Conservation (phyloP, 2,888 invertebrate genomes). For the Sarcophaga carnaria region DNA sequence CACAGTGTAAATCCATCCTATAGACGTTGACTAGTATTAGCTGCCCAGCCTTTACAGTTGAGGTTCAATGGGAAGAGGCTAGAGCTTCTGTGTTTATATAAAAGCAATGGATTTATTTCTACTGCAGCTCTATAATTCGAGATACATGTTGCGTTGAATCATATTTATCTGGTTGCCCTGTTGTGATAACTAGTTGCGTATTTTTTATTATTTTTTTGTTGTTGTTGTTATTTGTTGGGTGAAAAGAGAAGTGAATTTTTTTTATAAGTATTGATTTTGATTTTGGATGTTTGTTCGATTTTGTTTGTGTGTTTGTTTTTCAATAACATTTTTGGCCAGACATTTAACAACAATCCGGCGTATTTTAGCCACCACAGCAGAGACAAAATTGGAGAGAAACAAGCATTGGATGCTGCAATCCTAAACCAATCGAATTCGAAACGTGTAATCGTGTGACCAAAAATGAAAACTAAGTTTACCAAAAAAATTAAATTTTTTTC, state of each 20-base stretch:
- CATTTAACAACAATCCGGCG: conserved; percentile 47
- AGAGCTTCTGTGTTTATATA: too few species aligned
- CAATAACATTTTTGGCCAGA: conserved; percentile 59
- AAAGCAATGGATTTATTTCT: too few species aligned
- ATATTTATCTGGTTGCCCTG: too few species aligned
- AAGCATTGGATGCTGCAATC: conserved; percentile 2
- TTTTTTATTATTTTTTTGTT: not conserved
- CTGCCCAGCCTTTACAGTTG: too few species aligned
- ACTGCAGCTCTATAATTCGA: too few species aligned
- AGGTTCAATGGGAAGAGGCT: too few species aligned
- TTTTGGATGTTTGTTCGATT: not conserved
- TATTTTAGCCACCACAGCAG: conserved; percentile 17
- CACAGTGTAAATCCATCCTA: too few species aligned
- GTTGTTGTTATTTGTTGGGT: conserved; percentile 20
- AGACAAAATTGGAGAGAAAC: not conserved
- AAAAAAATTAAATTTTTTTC: conserved; percentile 27
- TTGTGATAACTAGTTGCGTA: not conserved
- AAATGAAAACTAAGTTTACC: conserved; percentile 65
- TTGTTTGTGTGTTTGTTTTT: conserved; percentile 1
- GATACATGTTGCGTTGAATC: too few species aligned
- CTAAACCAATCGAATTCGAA: conserved; percentile 4
- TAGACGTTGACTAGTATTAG: too few species aligned
- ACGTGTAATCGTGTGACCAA: conserved; percentile 69
- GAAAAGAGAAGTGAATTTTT: not conserved
- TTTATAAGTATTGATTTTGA: conserved; percentile 56